phyloP scores from a whole-genome alignment of 1,140 invertebrate genomes.

The Sinonovacula constricta region DNA sequence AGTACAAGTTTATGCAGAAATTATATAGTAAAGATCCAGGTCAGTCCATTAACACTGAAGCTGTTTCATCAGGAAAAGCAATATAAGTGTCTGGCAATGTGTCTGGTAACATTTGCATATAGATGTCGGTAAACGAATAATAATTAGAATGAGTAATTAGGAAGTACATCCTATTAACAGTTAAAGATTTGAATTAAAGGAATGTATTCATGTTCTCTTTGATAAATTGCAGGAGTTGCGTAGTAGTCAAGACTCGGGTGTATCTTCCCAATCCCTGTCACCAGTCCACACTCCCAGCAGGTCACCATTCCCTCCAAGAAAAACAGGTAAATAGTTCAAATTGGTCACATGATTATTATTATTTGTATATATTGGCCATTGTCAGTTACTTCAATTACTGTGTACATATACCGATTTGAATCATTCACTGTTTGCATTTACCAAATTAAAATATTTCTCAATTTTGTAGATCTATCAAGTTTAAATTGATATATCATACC shows the following conservation, averaged over 20 bases:
- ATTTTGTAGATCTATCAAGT: neutral
- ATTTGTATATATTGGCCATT: neutral
- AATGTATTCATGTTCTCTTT: neutral
- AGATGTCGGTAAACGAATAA: too few relatives aligned
- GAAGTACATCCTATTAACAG: conserved; percentile 4
- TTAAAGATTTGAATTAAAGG: neutral
- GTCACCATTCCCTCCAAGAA: conserved; percentile 38
- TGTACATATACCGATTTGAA: neutral
- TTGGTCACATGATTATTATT: neutral
- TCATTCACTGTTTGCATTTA: too few relatives aligned
- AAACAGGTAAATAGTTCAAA: conserved; percentile 23
- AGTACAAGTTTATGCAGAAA: too few relatives aligned
- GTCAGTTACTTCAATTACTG: neutral
- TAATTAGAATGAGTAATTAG: too few relatives aligned
- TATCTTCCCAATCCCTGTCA: conserved; percentile 9
- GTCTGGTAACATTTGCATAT: too few relatives aligned
- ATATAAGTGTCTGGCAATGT: too few relatives aligned
- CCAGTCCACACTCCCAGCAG: conserved; percentile 26
- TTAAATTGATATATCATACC: neutral
- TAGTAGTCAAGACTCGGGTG: conserved; percentile 38
- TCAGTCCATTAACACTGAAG: too few relatives aligned
- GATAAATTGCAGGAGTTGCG: neutral
- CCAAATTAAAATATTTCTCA: too few relatives aligned
- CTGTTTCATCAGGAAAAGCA: too few relatives aligned
- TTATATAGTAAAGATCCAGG: too few relatives aligned